A percentile compares a stretch with the other conserved stretches of the same genome.
phyloP scores from a whole-genome alignment of 2,113 vertebrate species.

The Percopsis transmontana region DNA sequence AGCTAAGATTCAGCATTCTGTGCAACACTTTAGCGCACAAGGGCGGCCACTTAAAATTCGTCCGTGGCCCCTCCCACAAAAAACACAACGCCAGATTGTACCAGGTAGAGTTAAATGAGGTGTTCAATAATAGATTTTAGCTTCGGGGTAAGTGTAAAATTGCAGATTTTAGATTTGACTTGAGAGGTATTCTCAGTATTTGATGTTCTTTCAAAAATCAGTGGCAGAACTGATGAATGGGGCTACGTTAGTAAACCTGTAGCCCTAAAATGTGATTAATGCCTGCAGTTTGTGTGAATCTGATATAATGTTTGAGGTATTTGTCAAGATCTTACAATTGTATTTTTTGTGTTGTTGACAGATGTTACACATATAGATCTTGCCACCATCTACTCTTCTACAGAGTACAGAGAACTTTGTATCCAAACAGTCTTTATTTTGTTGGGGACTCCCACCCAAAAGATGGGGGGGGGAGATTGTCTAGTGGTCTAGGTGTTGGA shows the following conservation, averaged over 20 bases:
- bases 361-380: neutral
- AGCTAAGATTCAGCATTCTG: conserved; percentile 48
- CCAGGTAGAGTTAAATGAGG: conserved; percentile 35
- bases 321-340: conserved; percentile 51
- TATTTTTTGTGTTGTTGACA: conserved; percentile 37
- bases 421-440: no score
- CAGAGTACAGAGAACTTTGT: no score
- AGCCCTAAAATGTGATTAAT: conserved; percentile 65
- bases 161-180: neutral
- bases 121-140: conserved; percentile 9
- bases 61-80: conserved; percentile 34
- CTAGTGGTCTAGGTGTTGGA: no score
- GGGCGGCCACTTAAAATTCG: conserved; percentile 55
- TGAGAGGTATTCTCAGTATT: conserved; percentile 16
- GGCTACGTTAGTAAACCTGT: conserved; percentile 54
- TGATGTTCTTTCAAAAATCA: conserved; percentile 17
- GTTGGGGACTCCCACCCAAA: no score
- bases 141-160: neutral
- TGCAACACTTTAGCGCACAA: conserved; percentile 41
- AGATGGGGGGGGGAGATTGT: no score
- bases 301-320: conserved; percentile 55
- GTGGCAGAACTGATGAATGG: conserved; percentile 65
- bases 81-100: conserved; percentile 20
- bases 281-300: conserved; percentile 52
- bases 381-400: no score